Evolutionary conservation across 2,113 vertebrate species (phyloP).

Genomic region (Brachypteracias leptosomus): DNA sequence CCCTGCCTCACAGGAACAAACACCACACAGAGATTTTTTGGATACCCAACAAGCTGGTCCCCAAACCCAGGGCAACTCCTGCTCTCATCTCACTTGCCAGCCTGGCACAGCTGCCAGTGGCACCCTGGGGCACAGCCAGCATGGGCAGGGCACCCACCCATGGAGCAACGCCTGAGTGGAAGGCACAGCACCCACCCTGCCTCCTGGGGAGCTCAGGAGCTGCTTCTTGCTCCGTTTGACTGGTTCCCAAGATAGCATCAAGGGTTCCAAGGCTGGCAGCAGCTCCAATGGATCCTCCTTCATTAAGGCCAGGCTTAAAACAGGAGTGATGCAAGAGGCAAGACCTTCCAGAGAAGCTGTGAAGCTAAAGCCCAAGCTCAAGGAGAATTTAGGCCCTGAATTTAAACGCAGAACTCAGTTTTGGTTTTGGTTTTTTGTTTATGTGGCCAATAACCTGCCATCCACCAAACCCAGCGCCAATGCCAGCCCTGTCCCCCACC

Average conservation of each 20-base stretch:
- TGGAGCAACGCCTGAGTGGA: background rate
- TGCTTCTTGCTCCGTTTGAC: fast-evolving
- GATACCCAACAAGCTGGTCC: fast-evolving
- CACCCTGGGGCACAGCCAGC: background rate
- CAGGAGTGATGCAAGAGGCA: background rate
- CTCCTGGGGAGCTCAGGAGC: fast-evolving
- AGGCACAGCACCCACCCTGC: background rate
- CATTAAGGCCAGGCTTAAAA: background rate
- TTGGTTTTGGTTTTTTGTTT: background rate
- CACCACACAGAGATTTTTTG: background rate
- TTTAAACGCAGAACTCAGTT: fast-evolving
- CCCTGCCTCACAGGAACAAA: fast-evolving
- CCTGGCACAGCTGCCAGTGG: fast-evolving
- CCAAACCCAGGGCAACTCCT: fast-evolving
- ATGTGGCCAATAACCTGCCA: fast-evolving
- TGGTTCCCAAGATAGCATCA: background rate
- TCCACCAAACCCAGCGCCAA: fast-evolving
- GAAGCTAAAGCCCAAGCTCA: background rate
- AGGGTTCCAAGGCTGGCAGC: background rate
- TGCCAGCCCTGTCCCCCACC: background rate
- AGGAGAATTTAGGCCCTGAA: background rate
- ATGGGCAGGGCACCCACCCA: background rate
- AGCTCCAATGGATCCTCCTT: fast-evolving
- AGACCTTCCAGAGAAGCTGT: background rate
- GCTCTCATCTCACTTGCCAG: fast-evolving